Percentiles rank a stretch among this genome's conserved stretches.
These are phyloP conservation scores for Contarinia nasturtii DNA, from an alignment of 1,140 invertebrate genomes.

Conservation along the genomic window DNA sequence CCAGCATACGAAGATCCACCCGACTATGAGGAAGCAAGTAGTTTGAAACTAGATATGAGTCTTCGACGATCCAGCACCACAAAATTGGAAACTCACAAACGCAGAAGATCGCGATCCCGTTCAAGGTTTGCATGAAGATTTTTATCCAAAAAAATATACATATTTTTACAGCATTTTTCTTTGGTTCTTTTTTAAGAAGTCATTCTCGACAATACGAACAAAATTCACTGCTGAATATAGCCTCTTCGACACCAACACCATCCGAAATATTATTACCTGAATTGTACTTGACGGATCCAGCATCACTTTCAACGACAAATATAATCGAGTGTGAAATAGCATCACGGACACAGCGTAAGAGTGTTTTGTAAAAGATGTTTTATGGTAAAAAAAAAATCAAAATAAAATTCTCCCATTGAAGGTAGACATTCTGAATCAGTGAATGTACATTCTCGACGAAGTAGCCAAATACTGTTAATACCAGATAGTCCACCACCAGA, in stretches of 20 bases:
- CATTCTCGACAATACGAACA: not conserved
- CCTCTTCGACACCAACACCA: too few species aligned
- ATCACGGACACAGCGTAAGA: not conserved
- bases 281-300: too few species aligned
- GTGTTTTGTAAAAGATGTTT: not conserved
- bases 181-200: not conserved
- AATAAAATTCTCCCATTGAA: not conserved
- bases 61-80: constrained; percentile 15
- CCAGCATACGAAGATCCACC: constrained; percentile 50
- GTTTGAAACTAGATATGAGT: constrained; percentile 30
- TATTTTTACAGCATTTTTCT: not conserved
- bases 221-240: too few species aligned
- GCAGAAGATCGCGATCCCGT: not conserved
- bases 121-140: not conserved
- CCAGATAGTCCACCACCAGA: not conserved
- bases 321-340: too few species aligned
- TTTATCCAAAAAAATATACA: not conserved
- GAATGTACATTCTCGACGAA: not conserved
- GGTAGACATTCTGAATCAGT: not conserved
- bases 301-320: too few species aligned
- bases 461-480: not conserved
- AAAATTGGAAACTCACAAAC: not conserved
- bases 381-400: not conserved
- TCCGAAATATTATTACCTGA: too few species aligned
- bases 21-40: constrained; percentile 41